phyloP scores from a whole-genome alignment of 1,140 invertebrate genomes.

The Arctopsyche grandis region DNA sequence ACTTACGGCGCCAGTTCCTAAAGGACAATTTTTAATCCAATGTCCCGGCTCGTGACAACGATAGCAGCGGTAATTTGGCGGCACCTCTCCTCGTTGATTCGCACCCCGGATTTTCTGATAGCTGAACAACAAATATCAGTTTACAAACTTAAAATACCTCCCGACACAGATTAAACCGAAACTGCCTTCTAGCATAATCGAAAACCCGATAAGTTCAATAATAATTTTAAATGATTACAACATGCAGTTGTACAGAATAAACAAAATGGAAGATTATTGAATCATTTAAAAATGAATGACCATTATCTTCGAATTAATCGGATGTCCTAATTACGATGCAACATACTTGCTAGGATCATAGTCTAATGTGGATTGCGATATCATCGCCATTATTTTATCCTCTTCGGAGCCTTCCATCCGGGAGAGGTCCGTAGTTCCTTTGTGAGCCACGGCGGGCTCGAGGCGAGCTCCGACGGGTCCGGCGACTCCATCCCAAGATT shows the following conservation, averaged over 20 bases:
- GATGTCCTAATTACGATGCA: neutral
- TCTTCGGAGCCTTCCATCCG: constrained; percentile 93
- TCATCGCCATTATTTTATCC: constrained; percentile 97
- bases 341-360: constrained; percentile 96
- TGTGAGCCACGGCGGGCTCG: constrained; percentile 67
- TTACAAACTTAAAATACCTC: constrained; percentile 33
- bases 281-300: no score
- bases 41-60: constrained; percentile 93
- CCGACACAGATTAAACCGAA: constrained; percentile 28
- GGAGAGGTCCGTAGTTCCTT: constrained; percentile 81
- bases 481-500: constrained; percentile 74
- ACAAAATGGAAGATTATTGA: no score
- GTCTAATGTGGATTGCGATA: constrained; percentile 94
- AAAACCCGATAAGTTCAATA: no score
- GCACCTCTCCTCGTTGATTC: constrained; percentile 88
- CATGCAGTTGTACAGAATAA: no score
- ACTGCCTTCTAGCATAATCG: no score
- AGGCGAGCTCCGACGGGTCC: constrained; percentile 51
- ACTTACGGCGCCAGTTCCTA: constrained; percentile 71
- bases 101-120: constrained; percentile 88
- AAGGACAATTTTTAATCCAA: constrained; percentile 95
- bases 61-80: constrained; percentile 89
- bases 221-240: no score
- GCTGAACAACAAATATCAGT: constrained; percentile 69
- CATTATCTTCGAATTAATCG: no score